Conservation (phyloP, 2,888 invertebrate genomes). For the Tetropium fuscum region DNA sequence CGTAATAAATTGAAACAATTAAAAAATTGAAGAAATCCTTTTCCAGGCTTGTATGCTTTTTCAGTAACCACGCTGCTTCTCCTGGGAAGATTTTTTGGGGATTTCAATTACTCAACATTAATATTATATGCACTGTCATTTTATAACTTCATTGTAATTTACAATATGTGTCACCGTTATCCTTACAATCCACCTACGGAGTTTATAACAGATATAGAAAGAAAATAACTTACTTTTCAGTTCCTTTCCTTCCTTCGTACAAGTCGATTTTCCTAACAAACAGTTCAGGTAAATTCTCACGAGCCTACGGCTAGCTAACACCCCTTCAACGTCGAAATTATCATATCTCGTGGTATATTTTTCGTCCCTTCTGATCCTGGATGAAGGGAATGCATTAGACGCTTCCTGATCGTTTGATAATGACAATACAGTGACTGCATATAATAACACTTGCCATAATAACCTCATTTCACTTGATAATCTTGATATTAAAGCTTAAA, state of each 20-base stretch:
- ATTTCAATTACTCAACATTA: no score
- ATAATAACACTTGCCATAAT: conserved; percentile 7
- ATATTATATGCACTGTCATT: no score
- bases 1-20: no score
- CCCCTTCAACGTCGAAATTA: conserved; percentile 74
- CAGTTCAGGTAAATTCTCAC: conserved; percentile 75
- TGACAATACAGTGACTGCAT: conserved; percentile 55
- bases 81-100: no score
- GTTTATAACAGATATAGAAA: no score
- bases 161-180: no score
- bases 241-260: conserved; percentile 74
- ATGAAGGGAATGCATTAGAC: conserved; percentile 61
- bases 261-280: conserved; percentile 70
- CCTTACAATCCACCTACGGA: no score
- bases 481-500: not conserved
- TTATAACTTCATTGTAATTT: no score
- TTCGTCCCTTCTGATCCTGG: conserved; percentile 49
- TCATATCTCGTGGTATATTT: conserved; percentile 72
- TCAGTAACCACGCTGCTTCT: no score
- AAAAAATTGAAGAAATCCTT: no score
- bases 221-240: conserved; percentile 60
- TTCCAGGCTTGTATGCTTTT: no score
- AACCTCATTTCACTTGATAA: conserved; percentile 2
- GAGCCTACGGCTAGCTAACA: conserved; percentile 72
- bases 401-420: conserved; percentile 62